Evolutionary conservation across 2,888 invertebrate genomes (phyloP).

Genomic region (Volucella inanis): DNA sequence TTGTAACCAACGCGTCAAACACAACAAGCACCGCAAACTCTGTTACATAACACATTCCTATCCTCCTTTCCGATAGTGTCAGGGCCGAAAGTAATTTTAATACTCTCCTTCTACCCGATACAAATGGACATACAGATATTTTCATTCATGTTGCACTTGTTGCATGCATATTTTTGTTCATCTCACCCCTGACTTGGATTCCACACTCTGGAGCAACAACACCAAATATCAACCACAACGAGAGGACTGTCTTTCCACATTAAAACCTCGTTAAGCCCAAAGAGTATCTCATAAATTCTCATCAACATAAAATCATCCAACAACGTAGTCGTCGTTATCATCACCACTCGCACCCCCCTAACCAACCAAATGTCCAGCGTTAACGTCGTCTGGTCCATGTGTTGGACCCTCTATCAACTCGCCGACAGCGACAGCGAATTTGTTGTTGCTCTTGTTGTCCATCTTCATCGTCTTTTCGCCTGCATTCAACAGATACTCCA

Average conservation of each 20-base stretch:
- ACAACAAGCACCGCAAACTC: conserved; percentile 67
- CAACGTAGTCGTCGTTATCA: conserved; percentile 42
- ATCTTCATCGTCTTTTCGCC: conserved; percentile 1
- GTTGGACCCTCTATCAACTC: conserved; percentile 44
- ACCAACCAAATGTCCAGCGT: not conserved
- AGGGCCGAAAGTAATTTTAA: conserved; percentile 69
- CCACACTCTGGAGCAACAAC: not conserved
- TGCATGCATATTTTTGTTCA: conserved; percentile 53
- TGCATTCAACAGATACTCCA: no score
- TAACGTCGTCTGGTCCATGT: conserved; percentile 32
- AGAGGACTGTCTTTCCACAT: conserved; percentile 62
- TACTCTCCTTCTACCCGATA: conserved; percentile 28
- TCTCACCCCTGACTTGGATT: conserved; percentile 24
- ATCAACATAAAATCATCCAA: conserved; percentile 71
- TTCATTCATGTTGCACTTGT: conserved; percentile 74
- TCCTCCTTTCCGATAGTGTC: conserved; percentile 42
- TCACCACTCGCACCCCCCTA: not conserved
- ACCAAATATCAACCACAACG: conserved; percentile 35
- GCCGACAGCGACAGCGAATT: conserved; percentile 63
- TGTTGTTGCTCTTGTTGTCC: conserved; percentile 58
- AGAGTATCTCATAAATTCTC: conserved; percentile 74
- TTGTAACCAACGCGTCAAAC: conserved; percentile 36
- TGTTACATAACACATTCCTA: conserved; percentile 69
- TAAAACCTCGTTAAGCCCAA: conserved; percentile 75
- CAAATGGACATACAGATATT: conserved; percentile 21